Conservation (phyloP, 2,888 invertebrate species). For the Mesorhabditis sp. region DNA sequence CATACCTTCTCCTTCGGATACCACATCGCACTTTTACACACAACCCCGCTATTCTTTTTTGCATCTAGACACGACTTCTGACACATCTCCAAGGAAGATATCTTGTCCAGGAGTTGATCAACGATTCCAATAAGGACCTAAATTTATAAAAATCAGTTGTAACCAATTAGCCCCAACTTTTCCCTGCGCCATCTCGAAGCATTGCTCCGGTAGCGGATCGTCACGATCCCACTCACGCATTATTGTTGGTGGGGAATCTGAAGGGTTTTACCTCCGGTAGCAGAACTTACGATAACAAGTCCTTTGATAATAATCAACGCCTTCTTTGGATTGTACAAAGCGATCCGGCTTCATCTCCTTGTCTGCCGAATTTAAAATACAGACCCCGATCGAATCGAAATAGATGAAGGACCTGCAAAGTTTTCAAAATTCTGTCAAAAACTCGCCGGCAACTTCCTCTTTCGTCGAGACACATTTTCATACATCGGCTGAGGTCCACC, state of each 20-base stretch:
- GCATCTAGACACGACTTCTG: conserved; percentile 7
- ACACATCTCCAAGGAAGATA: not conserved
- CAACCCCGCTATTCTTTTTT: not conserved
- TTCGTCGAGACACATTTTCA: conserved; percentile 1
- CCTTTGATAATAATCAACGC: conserved; percentile 2
- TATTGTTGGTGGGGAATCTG: not conserved
- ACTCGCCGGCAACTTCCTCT: not conserved
- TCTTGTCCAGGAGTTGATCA: not conserved
- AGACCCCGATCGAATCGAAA: conserved; percentile 1
- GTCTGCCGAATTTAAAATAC: not conserved
- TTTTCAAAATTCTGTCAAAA: not conserved
- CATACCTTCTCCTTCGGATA: conserved; percentile 22
- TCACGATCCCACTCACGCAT: not conserved
- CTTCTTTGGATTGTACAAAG: not conserved
- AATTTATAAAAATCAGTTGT: not conserved
- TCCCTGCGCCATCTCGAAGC: conserved; percentile 6
- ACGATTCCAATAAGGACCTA: conserved; percentile 2
- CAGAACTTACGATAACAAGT: conserved; percentile 4
- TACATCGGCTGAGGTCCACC: not conserved
- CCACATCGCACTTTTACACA: conserved; percentile 23
- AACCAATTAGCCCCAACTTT: not conserved
- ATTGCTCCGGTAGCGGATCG: not conserved
- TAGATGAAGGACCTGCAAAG: not conserved
- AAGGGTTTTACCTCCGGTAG: not conserved
- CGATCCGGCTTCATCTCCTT: not conserved